Conservation (phyloP, 2,113 vertebrate species). For the Speoplatyrhinus poulsoni region DNA sequence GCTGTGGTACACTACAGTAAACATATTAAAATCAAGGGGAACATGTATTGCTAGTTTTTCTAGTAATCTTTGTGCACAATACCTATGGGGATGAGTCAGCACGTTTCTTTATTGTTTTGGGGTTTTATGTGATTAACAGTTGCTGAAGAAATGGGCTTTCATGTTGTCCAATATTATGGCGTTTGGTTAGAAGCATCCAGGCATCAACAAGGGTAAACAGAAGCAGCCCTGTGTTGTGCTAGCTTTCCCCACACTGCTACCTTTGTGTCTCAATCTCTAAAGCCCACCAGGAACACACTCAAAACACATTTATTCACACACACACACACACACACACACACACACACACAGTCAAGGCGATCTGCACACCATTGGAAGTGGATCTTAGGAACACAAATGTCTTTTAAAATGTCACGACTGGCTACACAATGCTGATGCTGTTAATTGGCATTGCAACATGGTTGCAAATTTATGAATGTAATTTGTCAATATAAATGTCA, state of each 20-base stretch:
- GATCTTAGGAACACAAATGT: slow-evolving; percentile 14
- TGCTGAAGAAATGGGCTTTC: slow-evolving; percentile 28
- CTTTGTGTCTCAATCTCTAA: slow-evolving; percentile 56
- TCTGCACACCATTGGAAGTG: background rate
- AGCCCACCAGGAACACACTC: slow-evolving; percentile 45
- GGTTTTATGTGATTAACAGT: background rate
- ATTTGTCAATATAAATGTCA: too few species aligned
- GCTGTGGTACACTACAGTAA: too few species aligned
- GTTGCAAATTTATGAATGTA: background rate
- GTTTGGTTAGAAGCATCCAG: slow-evolving; percentile 16
- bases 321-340: slow-evolving; percentile 19
- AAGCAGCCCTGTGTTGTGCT: slow-evolving; percentile 54
- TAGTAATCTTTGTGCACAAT: too few species aligned
- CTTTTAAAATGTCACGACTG: slow-evolving; percentile 8
- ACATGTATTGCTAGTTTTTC: too few species aligned
- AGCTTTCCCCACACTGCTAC: slow-evolving; percentile 58
- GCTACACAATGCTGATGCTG: slow-evolving; percentile 12
- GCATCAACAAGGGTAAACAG: slow-evolving; percentile 55
- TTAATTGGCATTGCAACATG: background rate
- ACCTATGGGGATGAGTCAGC: too few species aligned
- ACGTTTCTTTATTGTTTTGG: too few species aligned
- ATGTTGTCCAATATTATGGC: slow-evolving; percentile 27
- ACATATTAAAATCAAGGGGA: too few species aligned
- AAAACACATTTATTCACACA: slow-evolving; percentile 43
- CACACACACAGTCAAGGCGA: slow-evolving; percentile 12